Base-by-base conservation (phyloP, 2,888 invertebrate genomes). In the Patella ulyssiponensis region DNA sequence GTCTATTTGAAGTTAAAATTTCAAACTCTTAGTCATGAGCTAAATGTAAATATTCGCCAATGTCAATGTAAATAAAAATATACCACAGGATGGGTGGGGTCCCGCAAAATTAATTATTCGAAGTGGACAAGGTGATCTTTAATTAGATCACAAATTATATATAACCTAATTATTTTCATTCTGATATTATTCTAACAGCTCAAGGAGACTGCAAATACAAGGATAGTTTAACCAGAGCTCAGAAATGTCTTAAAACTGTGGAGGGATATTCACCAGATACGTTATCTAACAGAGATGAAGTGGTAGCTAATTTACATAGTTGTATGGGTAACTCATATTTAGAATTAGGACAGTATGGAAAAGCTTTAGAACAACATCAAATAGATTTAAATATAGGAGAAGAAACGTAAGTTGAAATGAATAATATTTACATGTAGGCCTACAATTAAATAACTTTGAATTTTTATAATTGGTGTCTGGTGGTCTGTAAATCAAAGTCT, bases 251-350 rank as follows among this genome's bases (percentile, higher is more conserved):
- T 83, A 81, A 83, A 44, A 87, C 88, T 4, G 88, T 90, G n/a
- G 83, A 88, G 53, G 84, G 81, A 9, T 86, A 86, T 80, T 75
- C 86, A 17, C 87, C 88, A 23, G 85, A 85, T 17, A 83, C 85
- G 17, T 83, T 89, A 17, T 81, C 86, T 51, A 89, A 90, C 81
- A 88, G 87, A 79, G 75, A 84, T 73, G 89, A 90, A 73, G 87
- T 91, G 23, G 77, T 88, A 14, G 88, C 90, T 75, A 90, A 89
- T 78, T 85, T 91, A 7, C 85, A 91, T 83, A 90, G 90, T 77
- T 89, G 88, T 81, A 86, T 91, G 53, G 91, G 91, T 53, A 91
- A 91, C 78, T 89, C 90, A 14, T 84, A 89, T 82, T 85, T 91
- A 33, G 91, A 90, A 79, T 75, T 90, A 83, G 89, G 86, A 75